Conservation (phyloP, 2,888 invertebrate species). For the Belgica antarctica region DNA sequence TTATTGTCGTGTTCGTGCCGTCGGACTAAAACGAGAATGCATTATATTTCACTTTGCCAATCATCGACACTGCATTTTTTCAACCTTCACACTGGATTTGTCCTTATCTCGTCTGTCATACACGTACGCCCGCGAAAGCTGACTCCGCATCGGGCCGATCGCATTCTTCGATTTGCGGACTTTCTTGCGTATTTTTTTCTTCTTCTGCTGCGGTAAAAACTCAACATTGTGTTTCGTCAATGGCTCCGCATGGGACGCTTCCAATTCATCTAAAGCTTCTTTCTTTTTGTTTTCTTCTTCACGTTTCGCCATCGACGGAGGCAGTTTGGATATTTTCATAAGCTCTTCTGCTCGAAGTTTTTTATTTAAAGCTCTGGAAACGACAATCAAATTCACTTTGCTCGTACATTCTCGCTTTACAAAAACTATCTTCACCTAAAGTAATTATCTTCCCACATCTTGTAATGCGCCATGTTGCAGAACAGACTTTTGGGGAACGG, state of each 20-base stretch:
- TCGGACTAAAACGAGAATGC: conserved; percentile 21
- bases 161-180: conserved; percentile 23
- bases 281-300: conserved; percentile 52
- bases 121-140: conserved; percentile 13
- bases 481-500: conserved; percentile 70
- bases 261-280: conserved; percentile 30
- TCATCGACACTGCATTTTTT: neutral
- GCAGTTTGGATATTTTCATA: conserved; percentile 63
- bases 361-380: conserved; percentile 61
- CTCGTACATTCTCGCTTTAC: neutral
- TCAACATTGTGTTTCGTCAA: conserved; percentile 29
- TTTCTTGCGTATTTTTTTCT: conserved; percentile 28
- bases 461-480: conserved; percentile 68
- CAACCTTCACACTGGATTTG: conserved; percentile 29
- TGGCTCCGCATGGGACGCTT: neutral
- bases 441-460: conserved; percentile 70
- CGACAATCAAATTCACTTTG: conserved; percentile 8
- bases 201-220: neutral
- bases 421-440: conserved; percentile 61
- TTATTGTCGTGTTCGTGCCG: conserved; percentile 46
- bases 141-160: neutral
- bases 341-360: conserved; percentile 69
- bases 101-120: conserved; percentile 38
- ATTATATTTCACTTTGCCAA: neutral
- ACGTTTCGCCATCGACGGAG: conserved; percentile 67